Evolutionary conservation across 1,140 invertebrate genomes (phyloP), one percentile per base, ranked within the genome.

Genomic region (Pseudachorutes palmiensis): DNA sequence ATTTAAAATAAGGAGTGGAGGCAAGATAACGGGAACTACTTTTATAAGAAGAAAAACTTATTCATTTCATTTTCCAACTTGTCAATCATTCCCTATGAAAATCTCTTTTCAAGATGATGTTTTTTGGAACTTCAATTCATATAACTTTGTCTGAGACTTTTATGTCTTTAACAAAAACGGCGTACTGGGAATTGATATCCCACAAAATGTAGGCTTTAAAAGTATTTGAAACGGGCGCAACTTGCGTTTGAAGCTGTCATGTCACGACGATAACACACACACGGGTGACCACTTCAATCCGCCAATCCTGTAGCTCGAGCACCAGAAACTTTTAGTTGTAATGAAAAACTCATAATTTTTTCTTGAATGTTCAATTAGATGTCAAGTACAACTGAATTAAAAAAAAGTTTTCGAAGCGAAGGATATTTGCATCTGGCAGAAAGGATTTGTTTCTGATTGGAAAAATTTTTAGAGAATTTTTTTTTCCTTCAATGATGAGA

Each of bases 31-130:
- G 24, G 24, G 3, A 3, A 26, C n/a, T n/a, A n/a, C n/a, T n/a
- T n/a, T n/a, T n/a, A 55, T 9, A 45, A 12, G 51, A 24, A 55
- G 51, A 24, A 55, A 55, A 55, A 12, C 5, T 55, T 55, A 55
- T 55, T 12, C 51, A 55, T 55, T 55, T 55, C 51, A 55, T 55
- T 45, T n/a, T 55, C 51, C 51, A 55, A 55, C 51, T 55, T 55
- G 51, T 55, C 51, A 55, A 55, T 55, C 51, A 55, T 55, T 22
- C 51, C 14, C 24, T 55, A 14, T 16, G 12, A 26, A 26, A 55
- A 55, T 55, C 51, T 55, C 24, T 45, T 45, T n/a, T n/a, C n/a
- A n/a, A 45, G 36, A 22, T 14, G 24, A 55, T 16, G 24, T 16
- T 24, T 19, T 55, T 12, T 26, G 51, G 12, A 55, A 55, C 51